Base-by-base conservation (phyloP, 2,113 vertebrate species). In the Dromiciops gliroides region DNA sequence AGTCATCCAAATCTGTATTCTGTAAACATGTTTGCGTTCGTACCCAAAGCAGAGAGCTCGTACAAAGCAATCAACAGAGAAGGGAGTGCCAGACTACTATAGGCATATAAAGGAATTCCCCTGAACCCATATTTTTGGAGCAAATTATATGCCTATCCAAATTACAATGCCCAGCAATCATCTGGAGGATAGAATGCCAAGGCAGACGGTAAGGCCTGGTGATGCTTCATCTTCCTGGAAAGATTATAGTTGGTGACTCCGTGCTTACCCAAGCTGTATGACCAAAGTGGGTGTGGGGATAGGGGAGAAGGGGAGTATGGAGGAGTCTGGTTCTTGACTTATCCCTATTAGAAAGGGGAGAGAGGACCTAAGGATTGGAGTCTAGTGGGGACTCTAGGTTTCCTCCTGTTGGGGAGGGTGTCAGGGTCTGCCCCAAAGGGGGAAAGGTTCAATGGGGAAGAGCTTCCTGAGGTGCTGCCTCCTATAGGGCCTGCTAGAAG, bases 1-100 rank as follows among this genome's bases (percentile, higher is more conserved):
- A 49, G 19, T 90, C 92, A 93, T 47, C 94, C 93, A 95, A 96
- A 51, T 96, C 95, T 96, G 53, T 50, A 44, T 90, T 56, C 48
- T 90, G 31, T 25, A 16, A 47, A 75, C 12, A 51, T 67, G 91
- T 50, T 90, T 92, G 93, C 75, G 96, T 89, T 89, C 96, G 89
- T 92, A 53, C 16, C 92, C 67, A 44, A 67, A 44, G 19, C 37
- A 44, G n/a, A 83, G 31, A 83, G 14, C 37, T 83, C 67, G 44
- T n/a, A 44, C n/a, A 83, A 24, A 83, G 67, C 44, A 44, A 83
- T 75, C 22, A 44, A 19, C 67, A 83, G 67, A 83, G 67, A 83
- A 83, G 37, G 67, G 67, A 67, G 56, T 67, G 56, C 56, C 56
- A 67, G 14, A 67, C 11, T 67, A 37, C 7, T 44, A 8, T 44